Evolutionary conservation across 1,140 invertebrate genomes (phyloP).

Genomic region (Vollenhovia emeryi): DNA sequence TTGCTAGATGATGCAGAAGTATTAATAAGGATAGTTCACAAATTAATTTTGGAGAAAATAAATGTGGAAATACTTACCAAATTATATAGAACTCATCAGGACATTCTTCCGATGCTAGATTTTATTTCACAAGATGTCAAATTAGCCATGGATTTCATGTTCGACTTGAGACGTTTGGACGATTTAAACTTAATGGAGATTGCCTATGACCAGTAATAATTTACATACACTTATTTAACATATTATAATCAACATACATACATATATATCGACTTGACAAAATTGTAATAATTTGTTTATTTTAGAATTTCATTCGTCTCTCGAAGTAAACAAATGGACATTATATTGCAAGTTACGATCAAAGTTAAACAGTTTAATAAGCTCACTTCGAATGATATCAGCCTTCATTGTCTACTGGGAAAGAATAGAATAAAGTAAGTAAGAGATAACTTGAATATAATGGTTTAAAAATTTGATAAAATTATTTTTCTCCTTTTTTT

Average conservation of each 20-base stretch:
- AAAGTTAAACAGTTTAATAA: constrained; percentile 72
- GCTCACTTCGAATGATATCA: constrained; percentile 70
- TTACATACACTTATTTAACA: constrained; percentile 1
- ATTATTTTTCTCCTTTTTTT: constrained; percentile 44
- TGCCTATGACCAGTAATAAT: constrained; percentile 69
- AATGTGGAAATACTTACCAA: constrained; percentile 43
- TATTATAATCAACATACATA: not conserved
- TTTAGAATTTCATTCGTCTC: constrained; percentile 73
- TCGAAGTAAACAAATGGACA: constrained; percentile 67
- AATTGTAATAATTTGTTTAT: constrained; percentile 48
- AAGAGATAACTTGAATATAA: not conserved
- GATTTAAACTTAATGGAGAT: constrained; percentile 72
- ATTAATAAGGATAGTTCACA: constrained; percentile 72
- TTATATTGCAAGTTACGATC: constrained; percentile 72
- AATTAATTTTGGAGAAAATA: constrained; percentile 72
- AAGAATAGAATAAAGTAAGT: constrained; percentile 74
- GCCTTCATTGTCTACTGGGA: constrained; percentile 71
- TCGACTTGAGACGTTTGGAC: constrained; percentile 70
- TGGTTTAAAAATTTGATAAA: not conserved
- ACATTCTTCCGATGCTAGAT: constrained; percentile 72
- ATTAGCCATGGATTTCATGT: constrained; percentile 76
- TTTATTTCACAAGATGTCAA: constrained; percentile 73
- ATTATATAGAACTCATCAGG: constrained; percentile 63
- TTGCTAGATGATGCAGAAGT: constrained; percentile 57
- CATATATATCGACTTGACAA: not conserved